Base-by-base conservation (phyloP, 1,140 invertebrate species). In the Hycleus cichorii region DNA sequence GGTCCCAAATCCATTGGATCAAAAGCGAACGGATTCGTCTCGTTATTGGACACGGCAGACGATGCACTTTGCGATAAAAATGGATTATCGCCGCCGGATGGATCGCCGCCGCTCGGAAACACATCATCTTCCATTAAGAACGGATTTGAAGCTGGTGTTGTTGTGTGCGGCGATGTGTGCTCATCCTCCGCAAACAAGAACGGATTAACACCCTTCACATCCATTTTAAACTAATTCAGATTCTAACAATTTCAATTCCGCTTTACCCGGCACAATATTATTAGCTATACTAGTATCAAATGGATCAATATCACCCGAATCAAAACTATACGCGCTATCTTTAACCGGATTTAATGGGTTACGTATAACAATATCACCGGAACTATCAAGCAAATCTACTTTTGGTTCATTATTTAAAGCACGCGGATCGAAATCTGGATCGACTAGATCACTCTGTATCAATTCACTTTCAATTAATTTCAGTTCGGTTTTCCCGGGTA, bases 211-310 rank as follows among this genome's bases (percentile, higher is more conserved):
- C 77, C 76, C 62, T 78, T 78, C 0, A 74, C 70, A 64, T 76
- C 81, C 65, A 86, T 87, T 77, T 69, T 71, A 66, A 56, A 72
- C 69, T 47, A 84, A 64, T 71, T 85, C 83, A 27, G 77, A 80
- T 69, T 84, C 83, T 4, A 91, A 66, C 26, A 89, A 69, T 63
- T 88, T 88, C 3, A 91, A 72, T 70, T 92, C 89, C 3, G 87
- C 83, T 69, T 84, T 86, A 1, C 89, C 88, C 2, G 87, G 88
- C 56, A 83, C 74, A 38, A 91, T 80, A 67, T 88, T 86, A 48
- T 75, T 78, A 1, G 87, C 87, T 60, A 87, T 85, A 2, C 87
- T 90, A 1, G 89, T 91, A 66, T 91, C 88, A 71, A 91, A 91
- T 0, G 89, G 89, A 78, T 91, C 88, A 12, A 78, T 43, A 26